Percentiles rank a stretch among this genome's conserved stretches.
Conservation (phyloP, 2,113 vertebrate species). For the Ceyx cyanopectus region DNA sequence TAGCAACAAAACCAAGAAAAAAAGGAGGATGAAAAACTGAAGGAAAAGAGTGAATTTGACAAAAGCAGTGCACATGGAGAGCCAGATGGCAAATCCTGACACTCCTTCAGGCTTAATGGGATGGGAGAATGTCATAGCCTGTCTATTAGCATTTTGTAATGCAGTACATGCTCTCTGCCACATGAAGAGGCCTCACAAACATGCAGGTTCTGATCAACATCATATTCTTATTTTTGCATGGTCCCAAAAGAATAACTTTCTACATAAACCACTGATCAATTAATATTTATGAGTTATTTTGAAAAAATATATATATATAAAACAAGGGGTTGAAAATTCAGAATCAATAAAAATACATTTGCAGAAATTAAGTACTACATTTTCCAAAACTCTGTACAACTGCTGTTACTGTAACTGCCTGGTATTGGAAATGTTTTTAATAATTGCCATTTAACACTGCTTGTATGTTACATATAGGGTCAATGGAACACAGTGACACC, state of each 20-base stretch:
- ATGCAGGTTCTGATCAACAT: background rate
- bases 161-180: background rate
- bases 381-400: background rate
- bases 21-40: background rate
- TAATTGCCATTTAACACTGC: background rate
- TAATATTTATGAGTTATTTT: background rate
- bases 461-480: background rate
- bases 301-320: background rate
- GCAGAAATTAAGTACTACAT: background rate
- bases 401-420: background rate
- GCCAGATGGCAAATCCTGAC: slow-evolving; percentile 20
- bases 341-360: background rate
- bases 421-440: background rate
- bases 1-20: background rate
- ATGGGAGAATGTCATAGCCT: background rate
- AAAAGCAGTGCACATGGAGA: background rate
- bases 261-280: background rate
- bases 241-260: background rate
- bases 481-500: background rate
- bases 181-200: background rate
- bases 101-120: slow-evolving; percentile 7
- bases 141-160: background rate
- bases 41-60: background rate
- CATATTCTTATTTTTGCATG: background rate
- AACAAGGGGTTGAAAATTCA: background rate